These are phyloP conservation scores for Coilia nasus DNA, from an alignment of 2,797 vertebrate genomes.

Conservation along the genomic window DNA sequence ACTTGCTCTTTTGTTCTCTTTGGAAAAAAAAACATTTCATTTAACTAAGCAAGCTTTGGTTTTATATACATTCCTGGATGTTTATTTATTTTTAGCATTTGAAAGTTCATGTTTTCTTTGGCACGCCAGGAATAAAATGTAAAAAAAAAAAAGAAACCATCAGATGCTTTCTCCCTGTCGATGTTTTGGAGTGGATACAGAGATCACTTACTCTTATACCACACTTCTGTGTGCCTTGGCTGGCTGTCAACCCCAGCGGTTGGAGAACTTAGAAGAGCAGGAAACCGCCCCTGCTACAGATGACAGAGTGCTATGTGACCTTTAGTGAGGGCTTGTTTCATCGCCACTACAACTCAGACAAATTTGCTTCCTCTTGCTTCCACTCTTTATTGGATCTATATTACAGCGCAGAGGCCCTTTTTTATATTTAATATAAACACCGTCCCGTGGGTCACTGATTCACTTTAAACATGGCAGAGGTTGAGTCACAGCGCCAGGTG, in stretches of 20 bases:
- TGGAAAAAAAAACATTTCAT: not conserved
- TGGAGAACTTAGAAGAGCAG: conserved; percentile 34
- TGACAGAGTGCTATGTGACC: conserved; percentile 60
- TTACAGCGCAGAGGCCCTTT: conserved; percentile 56
- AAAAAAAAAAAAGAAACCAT: conserved; percentile 44
- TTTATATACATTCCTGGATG: not conserved
- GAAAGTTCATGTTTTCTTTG: conserved; percentile 1
- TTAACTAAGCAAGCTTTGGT: not conserved
- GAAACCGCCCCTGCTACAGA: conserved; percentile 41
- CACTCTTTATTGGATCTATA: conserved; percentile 70
- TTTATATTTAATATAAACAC: conserved; percentile 75
- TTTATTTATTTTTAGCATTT: conserved; percentile 13
- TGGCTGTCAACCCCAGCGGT: conserved; percentile 51
- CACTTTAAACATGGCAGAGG: conserved; percentile 74
- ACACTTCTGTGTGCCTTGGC: conserved; percentile 49
- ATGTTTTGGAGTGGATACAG: conserved; percentile 47
- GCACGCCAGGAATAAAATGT: conserved; percentile 19
- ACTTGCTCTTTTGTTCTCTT: conserved; percentile 36
- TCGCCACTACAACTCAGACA: conserved; percentile 61
- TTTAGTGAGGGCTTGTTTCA: conserved; percentile 57
- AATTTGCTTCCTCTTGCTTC: conserved; percentile 44
- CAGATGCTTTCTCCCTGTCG: conserved; percentile 51
- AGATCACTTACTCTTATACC: conserved; percentile 50
- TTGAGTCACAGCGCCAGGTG: conserved; percentile 72
- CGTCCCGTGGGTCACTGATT: conserved; percentile 74